These are phyloP conservation scores for Nephrotoma guestfalica DNA, from an alignment of 2,888 invertebrate genomes.

Conservation along the genomic window DNA sequence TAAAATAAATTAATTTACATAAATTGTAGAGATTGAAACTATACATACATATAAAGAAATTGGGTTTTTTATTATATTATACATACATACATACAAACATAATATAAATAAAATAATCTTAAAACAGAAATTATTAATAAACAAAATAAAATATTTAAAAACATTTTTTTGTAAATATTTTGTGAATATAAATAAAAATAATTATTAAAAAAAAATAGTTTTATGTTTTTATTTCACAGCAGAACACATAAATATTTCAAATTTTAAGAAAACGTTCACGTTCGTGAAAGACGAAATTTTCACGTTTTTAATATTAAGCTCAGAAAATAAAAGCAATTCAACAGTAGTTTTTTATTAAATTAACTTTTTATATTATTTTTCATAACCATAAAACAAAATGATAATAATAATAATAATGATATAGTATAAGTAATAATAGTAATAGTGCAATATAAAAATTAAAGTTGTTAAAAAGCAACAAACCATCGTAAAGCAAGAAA, in stretches of 20 bases:
- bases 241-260: not conserved
- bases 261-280: not conserved
- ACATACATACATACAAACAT: not conserved
- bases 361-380: not conserved
- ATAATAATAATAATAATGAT: not conserved
- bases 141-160: not conserved
- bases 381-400: not conserved
- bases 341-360: not conserved
- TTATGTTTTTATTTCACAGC: not conserved
- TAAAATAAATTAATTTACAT: not conserved
- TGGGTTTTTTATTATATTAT: not conserved
- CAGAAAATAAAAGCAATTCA: not conserved
- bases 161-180: not conserved
- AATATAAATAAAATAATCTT: not conserved
- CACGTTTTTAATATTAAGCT: not conserved
- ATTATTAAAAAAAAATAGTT: not conserved
- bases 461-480: not conserved
- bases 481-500: not conserved
- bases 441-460: not conserved
- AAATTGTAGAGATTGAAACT: not conserved
- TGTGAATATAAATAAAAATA: not conserved
- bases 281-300: not conserved
- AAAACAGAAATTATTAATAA: not conserved
- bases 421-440: not conserved
- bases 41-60: not conserved